Percentiles rank a stretch among this genome's conserved stretches.
These are phyloP conservation scores for Probosciger aterrimus DNA, from an alignment of 2,113 vertebrate species.

Conservation along the genomic window DNA sequence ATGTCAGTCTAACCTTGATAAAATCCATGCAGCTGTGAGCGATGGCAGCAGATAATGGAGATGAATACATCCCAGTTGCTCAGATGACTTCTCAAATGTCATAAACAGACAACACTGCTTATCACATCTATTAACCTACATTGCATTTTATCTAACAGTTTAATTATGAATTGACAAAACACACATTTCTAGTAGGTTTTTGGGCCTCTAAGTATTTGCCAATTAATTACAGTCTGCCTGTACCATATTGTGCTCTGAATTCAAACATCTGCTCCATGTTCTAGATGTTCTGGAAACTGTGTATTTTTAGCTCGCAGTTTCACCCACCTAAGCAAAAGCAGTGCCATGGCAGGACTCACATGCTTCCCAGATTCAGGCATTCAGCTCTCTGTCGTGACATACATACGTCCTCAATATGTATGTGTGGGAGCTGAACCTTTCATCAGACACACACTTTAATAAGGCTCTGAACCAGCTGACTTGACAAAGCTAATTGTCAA, in stretches of 20 bases:
- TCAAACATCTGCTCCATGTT: neutral
- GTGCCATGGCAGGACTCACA: neutral
- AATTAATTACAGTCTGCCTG: neutral
- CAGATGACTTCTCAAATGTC: neutral
- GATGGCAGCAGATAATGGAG: neutral
- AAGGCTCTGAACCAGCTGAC: neutral
- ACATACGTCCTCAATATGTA: accelerated
- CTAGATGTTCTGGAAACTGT: neutral
- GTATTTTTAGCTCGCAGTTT: neutral
- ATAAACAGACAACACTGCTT: neutral
- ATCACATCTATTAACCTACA: neutral
- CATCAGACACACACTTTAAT: neutral
- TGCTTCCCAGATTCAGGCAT: neutral
- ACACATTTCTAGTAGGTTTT: neutral
- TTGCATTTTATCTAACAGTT: neutral
- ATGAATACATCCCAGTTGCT: neutral
- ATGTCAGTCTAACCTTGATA: neutral
- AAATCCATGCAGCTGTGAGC: neutral
- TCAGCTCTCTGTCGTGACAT: neutral
- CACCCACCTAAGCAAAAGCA: neutral
- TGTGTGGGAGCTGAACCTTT: neutral
- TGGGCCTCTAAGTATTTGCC: neutral
- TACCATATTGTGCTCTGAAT: neutral
- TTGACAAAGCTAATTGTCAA: slow-evolving; percentile 6
- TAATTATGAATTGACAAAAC: neutral